Conservation (phyloP, 2,113 vertebrate species). For the Dipodomys spectabilis region DNA sequence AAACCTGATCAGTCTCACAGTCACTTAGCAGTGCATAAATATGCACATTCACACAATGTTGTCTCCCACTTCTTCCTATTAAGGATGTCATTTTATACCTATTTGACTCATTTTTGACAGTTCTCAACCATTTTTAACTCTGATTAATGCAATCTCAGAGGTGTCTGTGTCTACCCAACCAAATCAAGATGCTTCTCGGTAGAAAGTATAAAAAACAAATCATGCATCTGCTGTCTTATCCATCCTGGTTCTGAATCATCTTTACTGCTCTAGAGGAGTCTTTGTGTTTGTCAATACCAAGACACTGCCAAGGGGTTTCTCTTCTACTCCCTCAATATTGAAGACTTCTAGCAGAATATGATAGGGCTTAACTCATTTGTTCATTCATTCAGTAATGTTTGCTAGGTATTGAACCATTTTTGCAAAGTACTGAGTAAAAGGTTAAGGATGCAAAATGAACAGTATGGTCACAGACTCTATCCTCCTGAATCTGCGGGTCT, state of each 20-base stretch:
- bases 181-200: neutral
- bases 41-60: neutral
- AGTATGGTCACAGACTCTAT: neutral
- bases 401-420: neutral
- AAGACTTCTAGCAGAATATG: neutral
- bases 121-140: slow-evolving; percentile 29
- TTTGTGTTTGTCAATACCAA: neutral
- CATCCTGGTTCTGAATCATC: neutral
- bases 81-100: neutral
- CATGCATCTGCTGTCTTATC: neutral
- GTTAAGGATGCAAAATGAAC: neutral
- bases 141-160: neutral
- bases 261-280: neutral
- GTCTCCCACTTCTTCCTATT: neutral
- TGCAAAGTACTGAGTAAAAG: neutral
- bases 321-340: neutral
- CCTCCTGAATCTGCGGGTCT: neutral
- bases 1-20: neutral
- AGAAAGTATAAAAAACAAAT: slow-evolving; percentile 8
- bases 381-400: neutral
- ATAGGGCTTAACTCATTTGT: neutral
- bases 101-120: neutral
- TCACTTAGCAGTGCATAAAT: neutral
- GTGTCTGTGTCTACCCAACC: neutral
- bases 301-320: neutral